phyloP scores from a whole-genome alignment of 2,888 invertebrate genomes.

The Rhamphomyia laevipes region DNA sequence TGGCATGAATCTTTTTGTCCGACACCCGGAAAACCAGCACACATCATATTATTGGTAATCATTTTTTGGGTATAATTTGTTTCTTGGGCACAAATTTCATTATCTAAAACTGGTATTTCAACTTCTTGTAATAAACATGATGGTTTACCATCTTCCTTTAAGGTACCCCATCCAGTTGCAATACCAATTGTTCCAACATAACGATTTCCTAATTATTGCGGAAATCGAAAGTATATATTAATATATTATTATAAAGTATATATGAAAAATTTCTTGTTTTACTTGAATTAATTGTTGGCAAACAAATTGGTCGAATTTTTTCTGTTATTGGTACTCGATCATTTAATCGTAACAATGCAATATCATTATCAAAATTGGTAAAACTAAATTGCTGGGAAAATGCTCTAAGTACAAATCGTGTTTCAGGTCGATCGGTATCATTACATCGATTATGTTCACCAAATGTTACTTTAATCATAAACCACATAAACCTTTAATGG shows the following conservation, averaged over 20 bases:
- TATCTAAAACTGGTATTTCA: conserved; percentile 51
- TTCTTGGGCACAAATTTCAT: conserved; percentile 53
- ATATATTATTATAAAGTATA: no score
- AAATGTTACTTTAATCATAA: conserved; percentile 80
- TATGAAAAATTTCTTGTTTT: not conserved
- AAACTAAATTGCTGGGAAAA: conserved; percentile 72
- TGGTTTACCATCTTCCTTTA: conserved; percentile 74
- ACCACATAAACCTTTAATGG: conserved; percentile 79
- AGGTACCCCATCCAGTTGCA: conserved; percentile 80
- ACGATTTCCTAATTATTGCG: conserved; percentile 42
- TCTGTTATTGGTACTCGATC: conserved; percentile 69
- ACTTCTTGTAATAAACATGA: conserved; percentile 76
- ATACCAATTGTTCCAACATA: conserved; percentile 63
- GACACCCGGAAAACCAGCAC: conserved; percentile 60
- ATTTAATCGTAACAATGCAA: conserved; percentile 68
- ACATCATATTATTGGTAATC: conserved; percentile 83
- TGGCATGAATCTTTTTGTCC: conserved; percentile 74
- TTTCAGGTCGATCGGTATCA: conserved; percentile 58
- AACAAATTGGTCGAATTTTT: conserved; percentile 69
- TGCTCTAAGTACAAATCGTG: conserved; percentile 65
- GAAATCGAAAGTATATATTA: no score
- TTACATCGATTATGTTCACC: conserved; percentile 79
- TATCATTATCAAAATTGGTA: conserved; percentile 79
- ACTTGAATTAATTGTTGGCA: conserved; percentile 45
- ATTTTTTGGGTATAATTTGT: conserved; percentile 73